phyloP scores from a whole-genome alignment of 37 sponge, comb jelly and placozoan species.

The Beroe forskalii region DNA sequence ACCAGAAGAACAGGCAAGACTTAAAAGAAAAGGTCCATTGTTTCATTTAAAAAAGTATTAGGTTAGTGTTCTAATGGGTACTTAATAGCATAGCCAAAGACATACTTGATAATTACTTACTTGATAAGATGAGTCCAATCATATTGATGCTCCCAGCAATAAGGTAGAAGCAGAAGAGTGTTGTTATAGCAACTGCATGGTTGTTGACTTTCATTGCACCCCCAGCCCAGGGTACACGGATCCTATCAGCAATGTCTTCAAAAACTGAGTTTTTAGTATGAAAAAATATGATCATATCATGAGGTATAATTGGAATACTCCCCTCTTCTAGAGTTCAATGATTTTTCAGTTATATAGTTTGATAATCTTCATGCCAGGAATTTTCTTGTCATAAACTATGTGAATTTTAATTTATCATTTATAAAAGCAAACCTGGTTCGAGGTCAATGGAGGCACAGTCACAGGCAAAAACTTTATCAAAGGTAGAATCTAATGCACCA shows the following conservation, averaged over 20 bases:
- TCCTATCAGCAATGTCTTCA: slow-evolving; percentile 41
- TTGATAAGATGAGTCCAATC: slow-evolving; percentile 10
- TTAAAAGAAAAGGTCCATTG: too few species aligned
- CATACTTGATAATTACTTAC: neutral
- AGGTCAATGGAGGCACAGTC: neutral
- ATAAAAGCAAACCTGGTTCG: neutral
- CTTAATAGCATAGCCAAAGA: too few species aligned
- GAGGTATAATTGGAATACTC: too few species aligned
- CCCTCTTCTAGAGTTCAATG: too few species aligned
- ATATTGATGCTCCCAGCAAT: slow-evolving; percentile 29
- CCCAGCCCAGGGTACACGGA: slow-evolving; percentile 34
- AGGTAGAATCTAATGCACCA: slow-evolving; percentile 20
- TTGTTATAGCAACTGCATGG: slow-evolving; percentile 36
- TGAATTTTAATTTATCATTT: too few species aligned
- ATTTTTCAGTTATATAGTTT: too few species aligned
- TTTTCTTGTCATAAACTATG: too few species aligned
- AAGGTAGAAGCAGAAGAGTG: slow-evolving; percentile 50
- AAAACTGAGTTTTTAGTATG: slow-evolving; percentile 44
- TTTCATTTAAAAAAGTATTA: too few species aligned
- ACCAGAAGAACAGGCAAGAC: too few species aligned
- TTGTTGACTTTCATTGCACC: slow-evolving; percentile 65
- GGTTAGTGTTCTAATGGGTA: too few species aligned
- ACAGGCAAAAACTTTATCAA: slow-evolving; percentile 6
- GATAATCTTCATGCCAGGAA: too few species aligned
- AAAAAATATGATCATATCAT: too few species aligned